Conservation (phyloP, 2,797 vertebrate species). For the Apogon hyalosoma region DNA sequence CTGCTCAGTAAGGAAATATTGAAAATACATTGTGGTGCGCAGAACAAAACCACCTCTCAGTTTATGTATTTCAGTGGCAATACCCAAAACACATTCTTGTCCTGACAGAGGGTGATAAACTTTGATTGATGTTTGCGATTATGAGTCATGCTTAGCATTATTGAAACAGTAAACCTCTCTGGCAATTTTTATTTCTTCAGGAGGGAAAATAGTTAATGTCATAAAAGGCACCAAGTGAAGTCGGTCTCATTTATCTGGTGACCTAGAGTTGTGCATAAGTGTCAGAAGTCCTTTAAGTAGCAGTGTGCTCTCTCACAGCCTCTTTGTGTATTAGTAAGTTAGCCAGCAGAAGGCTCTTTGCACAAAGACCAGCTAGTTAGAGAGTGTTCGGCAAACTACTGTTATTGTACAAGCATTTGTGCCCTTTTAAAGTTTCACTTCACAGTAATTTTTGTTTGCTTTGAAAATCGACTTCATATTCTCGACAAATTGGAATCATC, state of each 20-base stretch:
- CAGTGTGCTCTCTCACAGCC: constrained; percentile 6
- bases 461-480: constrained; percentile 14
- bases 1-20: constrained; percentile 23
- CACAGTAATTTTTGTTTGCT: background rate
- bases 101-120: constrained; percentile 61
- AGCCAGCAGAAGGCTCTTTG: constrained; percentile 6
- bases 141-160: constrained; percentile 68
- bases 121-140: constrained; percentile 72
- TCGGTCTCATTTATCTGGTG: constrained; percentile 63
- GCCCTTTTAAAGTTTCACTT: background rate
- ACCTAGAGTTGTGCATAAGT: constrained; percentile 59
- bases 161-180: constrained; percentile 70
- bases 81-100: constrained; percentile 48
- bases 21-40: constrained; percentile 11
- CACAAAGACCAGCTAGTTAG: constrained; percentile 8
- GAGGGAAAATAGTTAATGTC: constrained; percentile 53
- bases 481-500: constrained; percentile 37
- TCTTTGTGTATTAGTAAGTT: constrained; percentile 13
- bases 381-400: background rate
- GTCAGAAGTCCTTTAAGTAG: constrained; percentile 40
- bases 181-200: constrained; percentile 62
- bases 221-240: constrained; percentile 50
- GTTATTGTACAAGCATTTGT: background rate
- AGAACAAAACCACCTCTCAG: constrained; percentile 16
- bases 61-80: constrained; percentile 43